Conservation (phyloP, 1,140 invertebrate genomes). For the Meloidogyne hapla region DNA sequence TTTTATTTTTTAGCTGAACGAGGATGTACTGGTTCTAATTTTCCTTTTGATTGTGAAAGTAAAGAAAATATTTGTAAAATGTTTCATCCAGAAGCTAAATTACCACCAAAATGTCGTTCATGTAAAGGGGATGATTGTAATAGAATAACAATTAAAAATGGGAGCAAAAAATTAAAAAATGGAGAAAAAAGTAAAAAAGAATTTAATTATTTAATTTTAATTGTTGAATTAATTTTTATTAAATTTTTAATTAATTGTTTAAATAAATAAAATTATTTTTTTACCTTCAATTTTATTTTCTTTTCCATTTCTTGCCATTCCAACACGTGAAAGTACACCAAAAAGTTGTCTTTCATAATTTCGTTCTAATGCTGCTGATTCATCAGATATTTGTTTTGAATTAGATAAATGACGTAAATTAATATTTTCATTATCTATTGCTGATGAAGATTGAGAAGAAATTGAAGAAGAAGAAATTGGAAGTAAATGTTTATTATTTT, state of each 20-base stretch:
- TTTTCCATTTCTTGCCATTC: neutral
- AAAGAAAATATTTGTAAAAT: constrained; percentile 6
- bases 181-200: neutral
- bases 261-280: neutral
- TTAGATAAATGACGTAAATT: neutral
- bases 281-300: neutral
- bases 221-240: neutral
- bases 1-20: neutral
- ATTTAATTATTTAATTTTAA: neutral
- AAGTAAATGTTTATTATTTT: neutral
- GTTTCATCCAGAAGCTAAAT: neutral
- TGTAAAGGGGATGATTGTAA: constrained; percentile 5
- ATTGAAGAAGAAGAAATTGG: neutral
- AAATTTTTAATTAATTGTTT: neutral
- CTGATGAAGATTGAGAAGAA: neutral
- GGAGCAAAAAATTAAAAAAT: neutral
- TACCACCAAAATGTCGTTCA: neutral
- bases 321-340: neutral
- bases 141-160: neutral
- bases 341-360: constrained; percentile 2
- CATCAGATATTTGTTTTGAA: constrained; percentile 6
- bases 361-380: neutral
- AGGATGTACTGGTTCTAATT: constrained; percentile 4
- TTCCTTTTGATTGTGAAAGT: constrained; percentile 3
- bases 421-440: no score